Percentiles rank a stretch among this genome's conserved stretches.
Conservation (phyloP, 2,888 invertebrate species). For the Leptinotarsa haldemani region DNA sequence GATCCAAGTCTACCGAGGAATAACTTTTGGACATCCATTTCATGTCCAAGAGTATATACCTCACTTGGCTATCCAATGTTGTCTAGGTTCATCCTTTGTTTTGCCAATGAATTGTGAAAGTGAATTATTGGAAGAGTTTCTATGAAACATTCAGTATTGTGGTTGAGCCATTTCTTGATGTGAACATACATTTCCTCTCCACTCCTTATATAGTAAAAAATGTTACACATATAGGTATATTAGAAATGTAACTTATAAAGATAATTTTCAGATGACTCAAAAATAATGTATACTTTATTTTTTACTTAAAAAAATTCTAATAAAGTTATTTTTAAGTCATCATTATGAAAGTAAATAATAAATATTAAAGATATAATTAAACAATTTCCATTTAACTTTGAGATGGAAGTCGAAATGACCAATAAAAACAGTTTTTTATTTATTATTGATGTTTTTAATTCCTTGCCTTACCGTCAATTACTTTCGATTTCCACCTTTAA, state of each 20-base stretch:
- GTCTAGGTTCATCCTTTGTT: not conserved
- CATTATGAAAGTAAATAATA: conserved; percentile 42
- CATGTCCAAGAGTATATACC: no score
- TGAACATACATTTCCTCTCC: conserved; percentile 39
- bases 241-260: conserved; percentile 43
- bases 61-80: not conserved
- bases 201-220: conserved; percentile 36
- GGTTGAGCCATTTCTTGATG: conserved; percentile 44
- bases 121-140: conserved; percentile 15
- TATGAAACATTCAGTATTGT: conserved; percentile 33
- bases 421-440: conserved; percentile 34
- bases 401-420: conserved; percentile 40
- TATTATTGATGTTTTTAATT: conserved; percentile 42
- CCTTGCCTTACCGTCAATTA: conserved; percentile 33
- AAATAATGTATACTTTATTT: conserved; percentile 51
- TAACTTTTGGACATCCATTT: no score
- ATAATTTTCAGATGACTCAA: conserved; percentile 46
- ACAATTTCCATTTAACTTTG: conserved; percentile 43
- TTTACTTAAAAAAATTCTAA: conserved; percentile 41
- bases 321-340: conserved; percentile 51
- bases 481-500: conserved; percentile 48
- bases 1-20: no score
- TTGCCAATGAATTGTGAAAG: conserved; percentile 14
- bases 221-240: conserved; percentile 31
- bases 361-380: conserved; percentile 36